phyloP scores from a whole-genome alignment of 2,113 vertebrate genomes.

The Pituophis catenifer region DNA sequence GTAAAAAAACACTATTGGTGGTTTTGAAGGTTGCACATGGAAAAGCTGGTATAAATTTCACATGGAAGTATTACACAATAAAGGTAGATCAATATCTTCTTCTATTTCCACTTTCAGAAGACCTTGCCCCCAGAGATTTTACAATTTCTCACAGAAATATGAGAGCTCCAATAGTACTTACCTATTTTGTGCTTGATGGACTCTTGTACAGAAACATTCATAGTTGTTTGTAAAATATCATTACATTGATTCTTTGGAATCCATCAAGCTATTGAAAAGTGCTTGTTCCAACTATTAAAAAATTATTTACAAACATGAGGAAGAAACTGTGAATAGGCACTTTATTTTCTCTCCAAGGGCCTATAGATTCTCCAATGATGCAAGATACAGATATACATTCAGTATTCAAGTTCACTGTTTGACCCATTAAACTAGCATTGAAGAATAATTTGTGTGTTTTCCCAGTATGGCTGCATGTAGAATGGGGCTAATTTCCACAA shows the following conservation, averaged over 20 bases:
- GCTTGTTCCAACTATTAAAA: slow-evolving; percentile 35
- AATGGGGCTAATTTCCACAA: slow-evolving; percentile 85
- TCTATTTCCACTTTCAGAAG: neutral
- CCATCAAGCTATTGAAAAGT: slow-evolving; percentile 19
- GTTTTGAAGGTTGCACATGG: neutral
- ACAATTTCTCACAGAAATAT: neutral
- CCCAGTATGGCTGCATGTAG: slow-evolving; percentile 79
- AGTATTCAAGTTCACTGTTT: slow-evolving; percentile 82
- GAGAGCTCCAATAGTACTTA: neutral
- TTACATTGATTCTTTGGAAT: neutral
- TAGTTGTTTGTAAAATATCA: neutral
- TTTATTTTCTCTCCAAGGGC: slow-evolving; percentile 66
- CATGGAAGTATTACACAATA: neutral
- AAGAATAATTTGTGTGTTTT: slow-evolving; percentile 88
- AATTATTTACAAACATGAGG: slow-evolving; percentile 70
- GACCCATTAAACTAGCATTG: slow-evolving; percentile 87
- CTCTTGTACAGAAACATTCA: neutral
- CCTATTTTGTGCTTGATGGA: neutral
- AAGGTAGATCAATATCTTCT: neutral
- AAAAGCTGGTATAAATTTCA: neutral
- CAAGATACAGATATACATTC: slow-evolving; percentile 77
- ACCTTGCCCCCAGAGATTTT: neutral
- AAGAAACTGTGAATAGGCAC: slow-evolving; percentile 65
- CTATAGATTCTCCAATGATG: slow-evolving; percentile 66
- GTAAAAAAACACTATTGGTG: neutral